Percentiles rank a stretch among this genome's conserved stretches.
phyloP scores from a whole-genome alignment of 2,113 vertebrate species.

The Heterochromis multidens region DNA sequence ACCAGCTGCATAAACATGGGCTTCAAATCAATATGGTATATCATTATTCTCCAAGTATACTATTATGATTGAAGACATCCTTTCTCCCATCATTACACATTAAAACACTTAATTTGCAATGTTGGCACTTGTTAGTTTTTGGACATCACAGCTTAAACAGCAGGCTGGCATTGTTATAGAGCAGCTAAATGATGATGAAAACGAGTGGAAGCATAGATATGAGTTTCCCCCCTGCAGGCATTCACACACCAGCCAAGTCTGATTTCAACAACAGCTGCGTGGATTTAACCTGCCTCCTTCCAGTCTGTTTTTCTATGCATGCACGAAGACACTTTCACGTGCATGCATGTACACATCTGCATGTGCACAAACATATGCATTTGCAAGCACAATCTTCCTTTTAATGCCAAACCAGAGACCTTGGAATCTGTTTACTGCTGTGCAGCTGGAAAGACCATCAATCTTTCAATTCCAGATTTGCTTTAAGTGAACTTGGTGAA shows the following conservation, averaged over 20 bases:
- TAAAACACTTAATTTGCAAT: conserved; percentile 32
- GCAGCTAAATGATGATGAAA: conserved; percentile 57
- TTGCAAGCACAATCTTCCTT: background rate
- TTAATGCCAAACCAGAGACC: conserved; percentile 22
- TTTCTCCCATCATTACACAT: conserved; percentile 35
- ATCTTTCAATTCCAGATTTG: conserved; percentile 16
- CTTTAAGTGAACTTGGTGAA: background rate
- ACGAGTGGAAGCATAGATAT: conserved; percentile 42
- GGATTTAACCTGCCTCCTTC: conserved; percentile 37
- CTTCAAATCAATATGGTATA: background rate
- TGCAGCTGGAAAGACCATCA: conserved; percentile 15
- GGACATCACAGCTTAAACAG: conserved; percentile 23
- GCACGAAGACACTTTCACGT: background rate
- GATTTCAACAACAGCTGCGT: conserved; percentile 64
- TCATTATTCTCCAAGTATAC: background rate
- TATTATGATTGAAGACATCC: conserved; percentile 16
- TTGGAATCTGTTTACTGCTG: conserved; percentile 25
- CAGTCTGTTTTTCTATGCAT: background rate
- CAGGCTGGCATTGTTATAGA: conserved; percentile 40
- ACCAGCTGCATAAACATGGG: background rate
- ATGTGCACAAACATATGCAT: background rate
- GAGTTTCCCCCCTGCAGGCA: conserved; percentile 46
- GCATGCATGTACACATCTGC: background rate
- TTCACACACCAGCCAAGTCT: conserved; percentile 46
- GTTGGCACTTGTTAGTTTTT: conserved; percentile 47